Evolutionary conservation across 2,888 invertebrate species (phyloP).

Genomic region (Eucriotettix oculatus): DNA sequence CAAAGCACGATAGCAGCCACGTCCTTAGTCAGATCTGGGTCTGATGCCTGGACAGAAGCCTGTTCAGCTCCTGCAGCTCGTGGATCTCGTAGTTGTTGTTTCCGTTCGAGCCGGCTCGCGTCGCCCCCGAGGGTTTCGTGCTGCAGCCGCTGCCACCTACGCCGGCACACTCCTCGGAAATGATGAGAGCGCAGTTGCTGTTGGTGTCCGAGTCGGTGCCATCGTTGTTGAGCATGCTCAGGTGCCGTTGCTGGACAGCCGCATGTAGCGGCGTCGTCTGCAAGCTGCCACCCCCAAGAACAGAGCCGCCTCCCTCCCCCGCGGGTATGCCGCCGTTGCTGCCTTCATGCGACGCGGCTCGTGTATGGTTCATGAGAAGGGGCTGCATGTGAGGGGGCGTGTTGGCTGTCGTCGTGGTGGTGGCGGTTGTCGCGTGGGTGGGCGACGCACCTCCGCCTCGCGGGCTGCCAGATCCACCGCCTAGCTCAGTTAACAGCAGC

Average conservation of each 20-base stretch:
- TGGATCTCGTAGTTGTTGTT: conserved; percentile 64
- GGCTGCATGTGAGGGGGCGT: conserved; percentile 21
- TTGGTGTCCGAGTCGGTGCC: conserved; percentile 41
- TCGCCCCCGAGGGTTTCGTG: conserved; percentile 5
- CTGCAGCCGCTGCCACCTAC: conserved; percentile 5
- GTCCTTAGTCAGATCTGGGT: not conserved
- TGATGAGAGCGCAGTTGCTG: conserved; percentile 34
- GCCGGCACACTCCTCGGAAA: conserved; percentile 22
- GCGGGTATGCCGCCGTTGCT: conserved; percentile 19
- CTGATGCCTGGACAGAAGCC: conserved; percentile 15
- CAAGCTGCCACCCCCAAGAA: conserved; percentile 17
- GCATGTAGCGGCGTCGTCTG: conserved; percentile 15
- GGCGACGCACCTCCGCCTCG: not conserved
- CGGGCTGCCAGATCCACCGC: not conserved
- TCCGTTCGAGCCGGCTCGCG: conserved; percentile 39
- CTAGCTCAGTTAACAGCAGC: conserved; percentile 7
- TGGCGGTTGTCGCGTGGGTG: conserved; percentile 1
- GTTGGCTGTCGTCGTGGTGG: conserved; percentile 17
- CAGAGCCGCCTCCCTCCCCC: conserved; percentile 23
- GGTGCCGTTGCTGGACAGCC: conserved; percentile 17
- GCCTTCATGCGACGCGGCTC: not conserved
- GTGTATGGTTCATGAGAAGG: conserved; percentile 5
- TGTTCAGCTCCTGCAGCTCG: conserved; percentile 32
- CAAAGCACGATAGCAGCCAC: not conserved
- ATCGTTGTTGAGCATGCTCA: conserved; percentile 18